Evolutionary conservation across 2,888 invertebrate species (phyloP).

Genomic region (Psococerastis gibbosa): DNA sequence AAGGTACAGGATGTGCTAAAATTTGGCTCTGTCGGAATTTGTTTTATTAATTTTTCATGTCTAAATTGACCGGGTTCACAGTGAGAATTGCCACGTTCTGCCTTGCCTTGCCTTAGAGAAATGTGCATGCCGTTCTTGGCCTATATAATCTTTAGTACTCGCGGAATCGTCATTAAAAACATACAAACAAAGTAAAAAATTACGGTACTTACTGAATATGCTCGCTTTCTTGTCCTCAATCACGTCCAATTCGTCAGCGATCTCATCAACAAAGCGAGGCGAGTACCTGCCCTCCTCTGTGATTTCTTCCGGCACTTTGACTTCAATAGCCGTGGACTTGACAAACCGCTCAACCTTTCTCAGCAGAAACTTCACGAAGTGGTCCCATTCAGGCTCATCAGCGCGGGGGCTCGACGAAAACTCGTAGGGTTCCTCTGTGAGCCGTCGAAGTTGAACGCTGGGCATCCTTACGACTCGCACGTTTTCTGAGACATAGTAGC

Average conservation of each 20-base stretch:
- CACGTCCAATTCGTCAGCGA: conserved; percentile 63
- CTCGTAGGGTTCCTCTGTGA: conserved; percentile 52
- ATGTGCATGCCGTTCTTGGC: too few species aligned
- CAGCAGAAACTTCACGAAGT: conserved; percentile 53
- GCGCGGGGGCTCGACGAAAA: conserved; percentile 48
- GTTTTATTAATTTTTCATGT: too few species aligned
- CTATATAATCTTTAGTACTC: too few species aligned
- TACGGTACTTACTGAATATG: conserved; percentile 57
- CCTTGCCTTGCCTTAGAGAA: too few species aligned
- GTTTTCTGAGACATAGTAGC: conserved; percentile 42
- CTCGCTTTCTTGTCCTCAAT: conserved; percentile 66
- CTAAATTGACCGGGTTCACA: too few species aligned
- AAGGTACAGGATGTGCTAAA: too few species aligned
- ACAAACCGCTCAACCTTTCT: conserved; percentile 59
- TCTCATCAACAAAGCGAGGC: conserved; percentile 65
- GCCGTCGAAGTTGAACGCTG: conserved; percentile 44
- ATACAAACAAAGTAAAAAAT: too few species aligned
- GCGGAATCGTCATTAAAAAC: too few species aligned
- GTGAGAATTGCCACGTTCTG: too few species aligned
- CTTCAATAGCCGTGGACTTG: conserved; percentile 57
- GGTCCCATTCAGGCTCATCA: conserved; percentile 64
- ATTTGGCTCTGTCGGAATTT: too few species aligned
- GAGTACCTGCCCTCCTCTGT: conserved; percentile 54
- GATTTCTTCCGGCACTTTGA: conserved; percentile 53
- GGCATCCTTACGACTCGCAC: conserved; percentile 50